A percentile compares a stretch with the other conserved stretches of the same genome.
phyloP scores from a whole-genome alignment of 1,140 invertebrate genomes.

The Ectropis grisescens region DNA sequence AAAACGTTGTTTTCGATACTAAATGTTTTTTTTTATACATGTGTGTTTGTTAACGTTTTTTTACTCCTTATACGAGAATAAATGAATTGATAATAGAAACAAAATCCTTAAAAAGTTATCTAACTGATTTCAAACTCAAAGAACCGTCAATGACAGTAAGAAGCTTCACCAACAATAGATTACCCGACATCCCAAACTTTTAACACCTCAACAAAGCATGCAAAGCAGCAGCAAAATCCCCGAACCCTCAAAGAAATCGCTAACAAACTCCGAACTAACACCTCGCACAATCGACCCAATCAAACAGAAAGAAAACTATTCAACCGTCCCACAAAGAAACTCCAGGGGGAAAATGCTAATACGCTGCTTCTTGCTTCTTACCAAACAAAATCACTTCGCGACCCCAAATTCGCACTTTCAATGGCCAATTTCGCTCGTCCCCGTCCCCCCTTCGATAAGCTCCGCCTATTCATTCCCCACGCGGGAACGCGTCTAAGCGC shows the following conservation, averaged over 20 bases:
- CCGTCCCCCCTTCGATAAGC: slow-evolving; percentile 13
- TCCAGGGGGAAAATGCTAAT: slow-evolving; percentile 61
- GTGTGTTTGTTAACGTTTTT: too few relatives aligned
- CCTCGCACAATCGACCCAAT: slow-evolving; percentile 59
- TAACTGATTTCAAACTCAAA: background rate
- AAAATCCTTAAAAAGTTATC: too few relatives aligned
- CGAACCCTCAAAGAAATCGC: slow-evolving; percentile 16
- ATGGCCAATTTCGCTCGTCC: slow-evolving; percentile 47
- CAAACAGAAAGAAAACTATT: slow-evolving; percentile 59
- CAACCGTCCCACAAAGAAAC: slow-evolving; percentile 40
- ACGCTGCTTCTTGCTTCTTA: slow-evolving; percentile 44
- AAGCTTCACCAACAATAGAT: background rate
- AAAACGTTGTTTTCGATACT: too few relatives aligned
- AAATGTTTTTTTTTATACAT: too few relatives aligned
- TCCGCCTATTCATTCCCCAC: slow-evolving; percentile 34
- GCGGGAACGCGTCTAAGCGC: too few relatives aligned
- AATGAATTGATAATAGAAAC: too few relatives aligned
- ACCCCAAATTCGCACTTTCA: slow-evolving; percentile 65
- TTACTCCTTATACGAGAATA: too few relatives aligned
- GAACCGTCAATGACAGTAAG: slow-evolving; percentile 1
- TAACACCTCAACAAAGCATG: slow-evolving; percentile 1
- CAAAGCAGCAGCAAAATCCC: slow-evolving; percentile 12
- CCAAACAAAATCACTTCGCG: slow-evolving; percentile 64
- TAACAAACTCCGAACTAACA: slow-evolving; percentile 26
- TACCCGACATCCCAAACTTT: background rate